Conservation (phyloP, 2,888 invertebrate genomes). For the Lithodes maja region DNA sequence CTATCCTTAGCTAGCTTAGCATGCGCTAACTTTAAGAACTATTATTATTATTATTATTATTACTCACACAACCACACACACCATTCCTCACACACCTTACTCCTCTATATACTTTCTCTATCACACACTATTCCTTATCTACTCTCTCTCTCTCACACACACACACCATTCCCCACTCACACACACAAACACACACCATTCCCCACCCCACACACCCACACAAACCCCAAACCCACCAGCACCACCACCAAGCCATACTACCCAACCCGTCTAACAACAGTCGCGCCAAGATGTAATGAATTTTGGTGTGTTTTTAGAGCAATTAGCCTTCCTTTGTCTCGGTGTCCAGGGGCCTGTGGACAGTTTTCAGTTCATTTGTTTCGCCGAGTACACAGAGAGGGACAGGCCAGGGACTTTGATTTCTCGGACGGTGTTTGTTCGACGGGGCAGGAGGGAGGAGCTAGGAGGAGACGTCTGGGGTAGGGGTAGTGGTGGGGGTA, state of each 20-base stretch:
- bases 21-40: too few relatives aligned
- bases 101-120: neutral
- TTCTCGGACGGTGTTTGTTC: slow-evolving; percentile 44
- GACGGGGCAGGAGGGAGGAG: neutral
- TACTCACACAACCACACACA: neutral
- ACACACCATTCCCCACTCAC: neutral
- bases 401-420: slow-evolving; percentile 52
- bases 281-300: slow-evolving; percentile 54
- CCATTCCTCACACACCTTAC: neutral
- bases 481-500: neutral
- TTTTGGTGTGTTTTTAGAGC: slow-evolving; percentile 68
- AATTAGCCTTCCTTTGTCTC: slow-evolving; percentile 67
- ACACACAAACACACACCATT: neutral
- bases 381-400: slow-evolving; percentile 40
- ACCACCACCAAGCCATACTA: slow-evolving; percentile 13
- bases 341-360: slow-evolving; percentile 66
- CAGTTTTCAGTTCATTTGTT: slow-evolving; percentile 69
- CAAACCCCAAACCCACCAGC: slow-evolving; percentile 14
- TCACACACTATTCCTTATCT: too few relatives aligned
- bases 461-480: neutral
- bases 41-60: too few relatives aligned
- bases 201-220: neutral
- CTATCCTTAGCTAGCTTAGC: too few relatives aligned
- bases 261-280: slow-evolving; percentile 48
- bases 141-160: too few relatives aligned